Percentiles rank a stretch among this genome's conserved stretches.
Evolutionary conservation across 2,113 vertebrate species (phyloP).

Genomic region (Phocoena sinus): DNA sequence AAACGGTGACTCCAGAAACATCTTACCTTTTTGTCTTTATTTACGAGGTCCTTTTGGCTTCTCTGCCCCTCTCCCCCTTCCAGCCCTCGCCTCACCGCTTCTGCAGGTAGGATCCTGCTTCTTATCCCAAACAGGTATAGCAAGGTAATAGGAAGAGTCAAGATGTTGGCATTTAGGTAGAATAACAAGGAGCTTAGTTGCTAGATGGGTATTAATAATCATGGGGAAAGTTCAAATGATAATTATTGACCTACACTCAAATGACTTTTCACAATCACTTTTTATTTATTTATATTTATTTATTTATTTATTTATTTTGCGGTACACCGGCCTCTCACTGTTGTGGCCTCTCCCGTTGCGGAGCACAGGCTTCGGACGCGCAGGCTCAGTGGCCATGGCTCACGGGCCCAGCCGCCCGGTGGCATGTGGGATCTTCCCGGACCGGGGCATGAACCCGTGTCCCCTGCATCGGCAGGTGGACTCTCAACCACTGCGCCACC

Average conservation of each 20-base stretch:
- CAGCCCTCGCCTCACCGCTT: accelerated
- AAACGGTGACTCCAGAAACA: neutral
- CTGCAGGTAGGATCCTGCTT: neutral
- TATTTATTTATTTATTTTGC: too few species aligned
- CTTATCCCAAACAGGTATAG: too few species aligned
- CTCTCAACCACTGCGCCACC: too few species aligned
- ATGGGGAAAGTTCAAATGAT: neutral
- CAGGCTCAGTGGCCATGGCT: too few species aligned
- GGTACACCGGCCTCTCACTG: too few species aligned
- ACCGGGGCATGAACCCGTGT: too few species aligned
- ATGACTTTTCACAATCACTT: neutral
- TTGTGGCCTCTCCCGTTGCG: too few species aligned
- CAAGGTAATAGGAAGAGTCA: neutral
- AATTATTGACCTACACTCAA: neutral
- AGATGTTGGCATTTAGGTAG: accelerated
- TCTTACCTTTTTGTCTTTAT: neutral
- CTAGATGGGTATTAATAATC: neutral
- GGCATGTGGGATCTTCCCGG: too few species aligned
- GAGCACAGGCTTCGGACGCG: too few species aligned
- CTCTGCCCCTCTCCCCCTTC: neutral
- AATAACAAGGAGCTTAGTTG: neutral
- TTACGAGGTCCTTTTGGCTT: neutral
- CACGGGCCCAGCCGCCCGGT: too few species aligned
- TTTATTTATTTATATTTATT: neutral
- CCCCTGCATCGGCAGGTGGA: too few species aligned